A percentile compares a stretch with the other conserved stretches of the same genome.
phyloP scores from a whole-genome alignment of 1,140 invertebrate species.

The Bombus turneri region DNA sequence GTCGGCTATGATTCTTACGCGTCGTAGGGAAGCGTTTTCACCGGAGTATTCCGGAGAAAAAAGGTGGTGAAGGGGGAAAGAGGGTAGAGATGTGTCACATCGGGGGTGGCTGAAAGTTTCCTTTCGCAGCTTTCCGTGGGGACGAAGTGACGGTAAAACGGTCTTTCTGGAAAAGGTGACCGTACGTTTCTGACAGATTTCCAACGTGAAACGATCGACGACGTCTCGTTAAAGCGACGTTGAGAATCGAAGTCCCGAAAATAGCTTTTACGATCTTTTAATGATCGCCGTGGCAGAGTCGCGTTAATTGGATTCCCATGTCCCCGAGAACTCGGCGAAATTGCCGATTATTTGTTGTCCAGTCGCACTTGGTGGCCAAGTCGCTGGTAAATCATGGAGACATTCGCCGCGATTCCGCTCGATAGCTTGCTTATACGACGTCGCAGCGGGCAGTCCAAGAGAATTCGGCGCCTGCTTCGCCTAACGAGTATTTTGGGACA shows the following conservation, averaged over 20 bases:
- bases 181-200: conserved; percentile 47
- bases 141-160: background rate
- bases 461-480: background rate
- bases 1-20: conserved; percentile 68
- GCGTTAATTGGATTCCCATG: conserved; percentile 45
- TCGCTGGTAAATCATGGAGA: conserved; percentile 25
- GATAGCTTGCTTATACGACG: conserved; percentile 7
- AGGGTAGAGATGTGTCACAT: background rate
- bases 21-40: conserved; percentile 36
- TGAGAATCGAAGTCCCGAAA: background rate
- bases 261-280: conserved; percentile 12
- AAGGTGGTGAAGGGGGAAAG: background rate
- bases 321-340: conserved; percentile 18
- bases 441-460: conserved; percentile 5
- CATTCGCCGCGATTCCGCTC: background rate
- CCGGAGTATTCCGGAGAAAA: background rate
- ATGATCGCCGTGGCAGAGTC: background rate
- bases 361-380: background rate
- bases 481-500: background rate
- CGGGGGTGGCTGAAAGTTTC: conserved; percentile 12
- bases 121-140: background rate
- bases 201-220: background rate
- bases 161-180: conserved; percentile 15
- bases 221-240: conserved; percentile 34
- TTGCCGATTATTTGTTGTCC: conserved; percentile 26